A percentile compares a stretch with the other conserved stretches of the same genome.
Conservation (phyloP, 2,113 vertebrate genomes). For the Solenodon paradoxus region DNA sequence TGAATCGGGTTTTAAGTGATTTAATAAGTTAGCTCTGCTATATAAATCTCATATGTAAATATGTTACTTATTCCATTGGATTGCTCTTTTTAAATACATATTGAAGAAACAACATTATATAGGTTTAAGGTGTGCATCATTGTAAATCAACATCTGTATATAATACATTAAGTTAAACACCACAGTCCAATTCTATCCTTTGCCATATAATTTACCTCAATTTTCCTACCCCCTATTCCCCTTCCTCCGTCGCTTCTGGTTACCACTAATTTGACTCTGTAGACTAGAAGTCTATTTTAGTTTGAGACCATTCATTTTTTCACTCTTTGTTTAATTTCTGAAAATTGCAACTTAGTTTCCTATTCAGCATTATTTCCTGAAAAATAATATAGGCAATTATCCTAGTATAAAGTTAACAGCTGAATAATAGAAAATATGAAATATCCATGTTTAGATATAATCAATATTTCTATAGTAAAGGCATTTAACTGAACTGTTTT, state of each 20-base stretch:
- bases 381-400: neutral
- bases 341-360: neutral
- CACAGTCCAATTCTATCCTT: too few relatives aligned
- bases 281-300: too few relatives aligned
- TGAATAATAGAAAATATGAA: neutral
- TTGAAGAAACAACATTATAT: too few relatives aligned
- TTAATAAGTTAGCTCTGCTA: neutral
- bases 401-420: neutral
- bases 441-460: neutral
- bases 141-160: too few relatives aligned
- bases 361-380: neutral
- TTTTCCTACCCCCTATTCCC: too few relatives aligned
- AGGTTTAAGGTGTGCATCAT: too few relatives aligned
- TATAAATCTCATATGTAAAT: constrained; percentile 36
- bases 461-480: neutral
- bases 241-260: too few relatives aligned
- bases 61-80: neutral
- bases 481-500: neutral
- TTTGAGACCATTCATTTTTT: too few relatives aligned
- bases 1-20: neutral
- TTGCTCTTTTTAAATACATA: too few relatives aligned
- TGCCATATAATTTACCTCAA: too few relatives aligned
- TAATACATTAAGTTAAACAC: too few relatives aligned
- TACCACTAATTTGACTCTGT: too few relatives aligned
- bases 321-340: neutral